A percentile compares a stretch with the other conserved stretches of the same genome.
Conservation (phyloP, 2,888 invertebrate genomes). For the Idaea straminata region DNA sequence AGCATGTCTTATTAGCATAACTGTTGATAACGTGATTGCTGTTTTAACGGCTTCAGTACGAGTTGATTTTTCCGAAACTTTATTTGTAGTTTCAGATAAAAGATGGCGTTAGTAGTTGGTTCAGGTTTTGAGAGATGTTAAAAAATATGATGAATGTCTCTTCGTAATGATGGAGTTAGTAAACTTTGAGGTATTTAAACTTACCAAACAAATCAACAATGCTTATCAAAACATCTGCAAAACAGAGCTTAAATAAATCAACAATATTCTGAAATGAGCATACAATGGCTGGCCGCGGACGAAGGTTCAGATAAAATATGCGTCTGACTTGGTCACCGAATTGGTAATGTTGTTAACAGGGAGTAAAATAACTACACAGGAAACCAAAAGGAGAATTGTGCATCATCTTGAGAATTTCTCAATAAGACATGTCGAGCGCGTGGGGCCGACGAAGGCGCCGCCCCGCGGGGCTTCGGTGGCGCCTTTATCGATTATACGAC, state of each 20-base stretch:
- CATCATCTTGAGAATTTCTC: conserved; percentile 77
- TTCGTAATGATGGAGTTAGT: conserved; percentile 6
- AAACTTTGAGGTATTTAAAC: conserved; percentile 5
- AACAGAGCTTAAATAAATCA: conserved; percentile 55
- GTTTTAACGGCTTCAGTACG: conserved; percentile 57
- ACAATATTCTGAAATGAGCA: conserved; percentile 41
- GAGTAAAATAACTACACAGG: conserved; percentile 69
- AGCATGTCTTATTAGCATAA: conserved; percentile 80
- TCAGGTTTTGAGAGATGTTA: background rate
- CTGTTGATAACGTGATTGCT: conserved; percentile 73
- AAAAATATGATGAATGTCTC: background rate
- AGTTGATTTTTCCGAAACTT: background rate
- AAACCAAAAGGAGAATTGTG: conserved; percentile 73
- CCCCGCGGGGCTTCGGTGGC: conserved; percentile 68
- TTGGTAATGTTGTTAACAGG: conserved; percentile 78
- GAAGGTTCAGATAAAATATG: conserved; percentile 62
- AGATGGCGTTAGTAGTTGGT: background rate
- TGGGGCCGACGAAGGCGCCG: conserved; percentile 73
- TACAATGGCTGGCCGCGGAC: conserved; percentile 40
- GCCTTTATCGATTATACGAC: conserved; percentile 62
- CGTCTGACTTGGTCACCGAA: conserved; percentile 70
- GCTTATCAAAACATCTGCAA: conserved; percentile 26
- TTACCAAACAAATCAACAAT: conserved; percentile 18
- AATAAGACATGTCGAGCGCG: conserved; percentile 72
- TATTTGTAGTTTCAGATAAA: background rate